These are phyloP conservation scores for Sisor rabdophorus DNA, from an alignment of 2,113 vertebrate genomes.

Conservation along the genomic window DNA sequence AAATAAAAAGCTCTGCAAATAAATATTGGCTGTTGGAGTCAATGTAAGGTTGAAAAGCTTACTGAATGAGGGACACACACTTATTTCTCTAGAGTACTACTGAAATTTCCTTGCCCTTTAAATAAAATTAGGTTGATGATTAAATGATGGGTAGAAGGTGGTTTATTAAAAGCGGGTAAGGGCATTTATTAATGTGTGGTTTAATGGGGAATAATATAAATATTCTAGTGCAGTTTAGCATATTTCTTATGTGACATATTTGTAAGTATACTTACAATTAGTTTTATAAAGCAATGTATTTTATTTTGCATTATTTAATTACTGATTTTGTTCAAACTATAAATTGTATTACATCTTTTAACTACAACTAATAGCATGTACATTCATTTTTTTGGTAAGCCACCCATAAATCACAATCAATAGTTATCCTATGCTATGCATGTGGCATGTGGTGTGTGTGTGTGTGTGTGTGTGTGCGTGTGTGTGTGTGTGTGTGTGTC, in stretches of 20 bases:
- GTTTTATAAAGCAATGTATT: neutral
- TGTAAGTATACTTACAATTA: neutral
- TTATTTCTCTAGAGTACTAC: slow-evolving; percentile 55
- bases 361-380: neutral
- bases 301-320: neutral
- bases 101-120: slow-evolving; percentile 47
- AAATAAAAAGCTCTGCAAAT: slow-evolving; percentile 27
- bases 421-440: too few species aligned
- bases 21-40: neutral
- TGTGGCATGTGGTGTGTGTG: too few species aligned
- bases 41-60: slow-evolving; percentile 22
- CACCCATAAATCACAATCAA: too few species aligned
- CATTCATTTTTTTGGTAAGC: too few species aligned
- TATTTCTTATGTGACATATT: neutral
- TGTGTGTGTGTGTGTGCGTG: too few species aligned
- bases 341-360: too few species aligned
- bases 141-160: slow-evolving; percentile 1
- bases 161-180: neutral
- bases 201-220: neutral
- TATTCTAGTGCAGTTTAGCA: neutral
- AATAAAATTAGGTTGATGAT: slow-evolving; percentile 31
- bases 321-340: neutral
- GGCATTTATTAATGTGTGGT: neutral
- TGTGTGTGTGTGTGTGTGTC: too few species aligned
- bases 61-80: slow-evolving; percentile 51